Conservation (phyloP, 2,888 invertebrate species). For the Caenorhabditis virilis region DNA sequence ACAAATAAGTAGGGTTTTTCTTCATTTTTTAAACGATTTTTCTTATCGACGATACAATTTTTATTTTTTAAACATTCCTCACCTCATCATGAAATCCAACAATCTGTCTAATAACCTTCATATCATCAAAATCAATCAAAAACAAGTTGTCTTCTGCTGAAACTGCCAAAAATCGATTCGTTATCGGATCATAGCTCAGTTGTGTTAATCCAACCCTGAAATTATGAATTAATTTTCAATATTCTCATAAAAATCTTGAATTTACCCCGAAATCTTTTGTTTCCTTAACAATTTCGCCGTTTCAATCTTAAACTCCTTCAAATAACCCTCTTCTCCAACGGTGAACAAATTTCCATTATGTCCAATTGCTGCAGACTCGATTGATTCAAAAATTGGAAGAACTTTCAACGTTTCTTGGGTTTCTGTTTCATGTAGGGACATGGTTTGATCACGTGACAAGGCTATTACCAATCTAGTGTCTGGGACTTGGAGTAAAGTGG, state of each 20-base stretch:
- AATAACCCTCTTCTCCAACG: slow-evolving; percentile 59
- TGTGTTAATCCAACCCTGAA: slow-evolving; percentile 39
- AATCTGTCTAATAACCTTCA: slow-evolving; percentile 73
- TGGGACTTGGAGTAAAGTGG: slow-evolving; percentile 35
- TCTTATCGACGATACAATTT: no score
- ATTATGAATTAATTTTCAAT: slow-evolving; percentile 5
- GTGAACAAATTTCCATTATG: slow-evolving; percentile 53
- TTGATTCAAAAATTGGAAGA: slow-evolving; percentile 55
- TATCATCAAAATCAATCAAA: slow-evolving; percentile 45
- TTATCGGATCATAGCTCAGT: slow-evolving; percentile 46
- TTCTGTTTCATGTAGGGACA: slow-evolving; percentile 56
- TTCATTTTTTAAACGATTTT: no score
- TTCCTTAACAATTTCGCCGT: slow-evolving; percentile 38
- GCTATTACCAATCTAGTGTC: slow-evolving; percentile 37
- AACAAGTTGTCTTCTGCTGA: slow-evolving; percentile 57
- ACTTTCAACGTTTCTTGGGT: slow-evolving; percentile 43
- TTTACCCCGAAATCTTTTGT: slow-evolving; percentile 35
- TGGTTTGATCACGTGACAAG: slow-evolving; percentile 58
- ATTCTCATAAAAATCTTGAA: slow-evolving; percentile 1
- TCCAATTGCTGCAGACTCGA: slow-evolving; percentile 45
- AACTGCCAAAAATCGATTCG: slow-evolving; percentile 43
- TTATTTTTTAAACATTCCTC: no score
- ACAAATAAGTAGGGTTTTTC: no score
- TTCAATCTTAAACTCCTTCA: slow-evolving; percentile 56
- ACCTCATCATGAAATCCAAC: slow-evolving; percentile 89